These are phyloP conservation scores for Gallinago jamesoni DNA, from an alignment of 2,113 vertebrate genomes.

Conservation along the genomic window DNA sequence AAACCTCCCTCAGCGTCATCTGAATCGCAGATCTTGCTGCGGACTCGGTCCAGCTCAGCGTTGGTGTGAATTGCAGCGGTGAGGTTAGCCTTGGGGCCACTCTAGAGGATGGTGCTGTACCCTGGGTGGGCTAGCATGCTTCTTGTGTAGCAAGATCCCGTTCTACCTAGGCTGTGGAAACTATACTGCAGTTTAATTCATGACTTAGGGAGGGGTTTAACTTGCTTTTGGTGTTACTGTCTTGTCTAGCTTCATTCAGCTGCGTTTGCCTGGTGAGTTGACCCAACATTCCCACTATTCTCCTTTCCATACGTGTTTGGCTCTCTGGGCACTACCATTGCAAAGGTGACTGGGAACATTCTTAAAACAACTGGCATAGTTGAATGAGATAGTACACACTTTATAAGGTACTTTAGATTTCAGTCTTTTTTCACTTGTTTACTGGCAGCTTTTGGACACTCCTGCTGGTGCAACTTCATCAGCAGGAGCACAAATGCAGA, in stretches of 20 bases:
- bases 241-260: neutral
- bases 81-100: neutral
- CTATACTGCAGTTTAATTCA: neutral
- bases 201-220: neutral
- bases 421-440: neutral
- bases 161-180: neutral
- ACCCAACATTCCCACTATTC: neutral
- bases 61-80: neutral
- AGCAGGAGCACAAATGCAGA: neutral
- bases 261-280: neutral
- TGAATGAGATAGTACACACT: neutral
- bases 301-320: neutral
- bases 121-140: neutral
- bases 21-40: neutral
- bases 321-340: neutral
- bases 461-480: neutral
- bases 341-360: neutral
- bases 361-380: neutral
- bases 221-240: neutral
- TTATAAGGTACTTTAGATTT: neutral
- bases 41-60: neutral
- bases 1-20: neutral
- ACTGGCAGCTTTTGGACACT: neutral
- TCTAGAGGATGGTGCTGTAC: neutral
- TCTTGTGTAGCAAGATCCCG: neutral